phyloP scores from a whole-genome alignment of 2,113 vertebrate species.

The Syngnathus scovelli region DNA sequence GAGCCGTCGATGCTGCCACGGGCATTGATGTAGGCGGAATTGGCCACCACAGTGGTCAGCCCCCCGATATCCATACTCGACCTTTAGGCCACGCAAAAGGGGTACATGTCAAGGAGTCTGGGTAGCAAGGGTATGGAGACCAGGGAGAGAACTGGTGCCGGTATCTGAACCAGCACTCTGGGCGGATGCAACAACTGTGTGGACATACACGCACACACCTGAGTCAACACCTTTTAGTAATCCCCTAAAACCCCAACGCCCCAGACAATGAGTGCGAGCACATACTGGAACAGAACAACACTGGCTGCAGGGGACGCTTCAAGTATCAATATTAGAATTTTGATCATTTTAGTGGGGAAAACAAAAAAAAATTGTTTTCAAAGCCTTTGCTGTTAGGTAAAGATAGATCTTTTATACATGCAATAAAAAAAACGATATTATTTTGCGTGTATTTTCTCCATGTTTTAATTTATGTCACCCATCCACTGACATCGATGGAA shows the following conservation, averaged over 20 bases:
- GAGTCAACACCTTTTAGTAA: conserved; percentile 80
- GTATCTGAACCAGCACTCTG: conserved; percentile 20
- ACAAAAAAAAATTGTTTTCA: no score
- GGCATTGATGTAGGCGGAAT: conserved; percentile 77
- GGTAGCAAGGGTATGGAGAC: conserved; percentile 19
- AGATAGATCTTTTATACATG: no score
- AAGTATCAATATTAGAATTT: not conserved
- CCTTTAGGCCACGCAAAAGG: conserved; percentile 33
- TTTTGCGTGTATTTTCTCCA: no score
- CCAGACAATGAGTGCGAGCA: conserved; percentile 55
- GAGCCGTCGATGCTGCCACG: conserved; percentile 73
- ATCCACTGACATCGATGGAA: no score
- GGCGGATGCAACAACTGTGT: conserved; percentile 19
- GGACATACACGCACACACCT: conserved; percentile 63
- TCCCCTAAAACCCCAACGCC: conserved; percentile 75
- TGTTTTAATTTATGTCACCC: no score
- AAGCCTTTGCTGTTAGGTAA: no score
- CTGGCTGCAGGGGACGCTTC: not conserved
- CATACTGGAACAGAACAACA: conserved; percentile 5
- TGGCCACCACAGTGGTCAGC: conserved; percentile 75
- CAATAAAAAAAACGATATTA: no score
- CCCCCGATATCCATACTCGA: conserved; percentile 73
- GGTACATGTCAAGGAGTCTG: conserved; percentile 35
- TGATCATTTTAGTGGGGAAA: no score
- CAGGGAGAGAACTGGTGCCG: conserved; percentile 20